These are phyloP conservation scores for Carcina quercana DNA, from an alignment of 2,888 invertebrate species.

Conservation along the genomic window DNA sequence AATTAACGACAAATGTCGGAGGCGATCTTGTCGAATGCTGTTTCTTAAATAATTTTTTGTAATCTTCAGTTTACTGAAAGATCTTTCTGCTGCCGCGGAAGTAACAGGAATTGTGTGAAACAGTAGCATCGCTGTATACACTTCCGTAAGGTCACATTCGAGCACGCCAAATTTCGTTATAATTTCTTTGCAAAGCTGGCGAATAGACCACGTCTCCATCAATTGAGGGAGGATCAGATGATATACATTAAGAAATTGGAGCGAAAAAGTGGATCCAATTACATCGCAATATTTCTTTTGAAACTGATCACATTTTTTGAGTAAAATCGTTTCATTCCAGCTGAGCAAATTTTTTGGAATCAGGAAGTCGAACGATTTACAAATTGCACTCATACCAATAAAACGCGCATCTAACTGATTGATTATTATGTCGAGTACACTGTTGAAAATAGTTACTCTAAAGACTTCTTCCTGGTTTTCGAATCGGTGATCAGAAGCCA, in stretches of 20 bases:
- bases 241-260: conserved; percentile 22
- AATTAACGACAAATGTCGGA: conserved; percentile 17
- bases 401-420: conserved; percentile 22
- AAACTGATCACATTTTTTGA: conserved; percentile 22
- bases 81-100: conserved; percentile 15
- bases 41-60: conserved; percentile 15
- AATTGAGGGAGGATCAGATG: conserved; percentile 17
- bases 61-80: conserved; percentile 19
- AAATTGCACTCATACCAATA: conserved; percentile 23
- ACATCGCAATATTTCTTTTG: conserved; percentile 23
- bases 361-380: conserved; percentile 24
- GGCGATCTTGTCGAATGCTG: conserved; percentile 15
- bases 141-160: conserved; percentile 15
- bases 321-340: conserved; percentile 19
- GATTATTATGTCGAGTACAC: conserved; percentile 24
- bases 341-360: conserved; percentile 22
- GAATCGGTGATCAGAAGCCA: conserved; percentile 17
- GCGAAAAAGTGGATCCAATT: conserved; percentile 18
- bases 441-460: conserved; percentile 20
- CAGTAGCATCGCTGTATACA: conserved; percentile 17
- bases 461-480: conserved; percentile 7
- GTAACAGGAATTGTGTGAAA: conserved; percentile 17
- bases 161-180: conserved; percentile 16
- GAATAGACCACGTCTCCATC: conserved; percentile 16
- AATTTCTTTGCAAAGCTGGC: conserved; percentile 16